Evolutionary conservation across 2,797 vertebrate genomes (phyloP), one percentile per base, ranked within the genome.

Genomic region (Aratinga solstitialis): DNA sequence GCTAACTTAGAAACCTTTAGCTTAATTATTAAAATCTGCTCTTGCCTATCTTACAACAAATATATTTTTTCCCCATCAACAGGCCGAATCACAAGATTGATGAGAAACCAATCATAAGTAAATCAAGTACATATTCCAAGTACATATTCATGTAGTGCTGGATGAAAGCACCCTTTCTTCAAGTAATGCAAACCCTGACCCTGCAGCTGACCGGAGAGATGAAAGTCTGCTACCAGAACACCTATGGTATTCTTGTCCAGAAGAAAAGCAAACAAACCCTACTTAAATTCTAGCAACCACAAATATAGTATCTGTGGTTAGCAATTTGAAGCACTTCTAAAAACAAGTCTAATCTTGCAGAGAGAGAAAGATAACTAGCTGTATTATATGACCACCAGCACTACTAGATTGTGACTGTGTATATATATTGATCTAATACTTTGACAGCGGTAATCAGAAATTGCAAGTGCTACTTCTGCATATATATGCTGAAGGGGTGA

Each of bases 291-390:
- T 5, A 20, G 27, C 21, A 85, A n/a, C 42, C 22, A 32, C 56
- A 77, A 34, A 77, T 11, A 56, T 0, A 63, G 29, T 30, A 58
- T 30, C 27, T 0, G 0, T 23, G 24, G 36, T 73, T 72, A 65
- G 38, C 42, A 68, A 63, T 16, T 7, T 59, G 34, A 85, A 87
- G 38, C 32, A 61, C 56, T 90, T 82, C 50, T 68, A 36, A 72
- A 77, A 89, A 30, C 83, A 82, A 75, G 42, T 48, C 53, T 66
- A 7, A 72, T 84, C 72, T 84, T 75, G 66, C 2, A 38, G 50
- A 54, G n/a, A 82, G 30, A 85, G 40, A 83, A 93, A 65, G 45
- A 85, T 45, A 53, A 72, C 71, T 84, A 68, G 26, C 16, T 66
- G 21, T n/a, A 40, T 66, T 50, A 36, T n/a, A 48, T 13, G 32